phyloP scores from a whole-genome alignment of 2,113 vertebrate genomes.

The Ranitomeya imitator region DNA sequence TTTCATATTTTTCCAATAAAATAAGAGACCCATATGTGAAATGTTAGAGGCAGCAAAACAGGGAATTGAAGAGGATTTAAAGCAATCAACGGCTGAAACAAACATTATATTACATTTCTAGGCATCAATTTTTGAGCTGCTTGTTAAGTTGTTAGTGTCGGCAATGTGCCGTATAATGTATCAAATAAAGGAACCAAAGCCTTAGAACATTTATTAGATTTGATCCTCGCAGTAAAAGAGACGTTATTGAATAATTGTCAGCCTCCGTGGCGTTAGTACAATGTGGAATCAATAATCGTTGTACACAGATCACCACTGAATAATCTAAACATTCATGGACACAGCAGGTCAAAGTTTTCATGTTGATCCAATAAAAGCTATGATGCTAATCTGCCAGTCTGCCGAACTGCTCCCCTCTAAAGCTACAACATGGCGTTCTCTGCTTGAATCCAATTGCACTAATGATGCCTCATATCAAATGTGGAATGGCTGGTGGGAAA shows the following conservation, averaged over 20 bases:
- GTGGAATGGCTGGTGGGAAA: conserved; percentile 1
- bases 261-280: conserved; percentile 43
- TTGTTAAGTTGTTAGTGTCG: conserved; percentile 8
- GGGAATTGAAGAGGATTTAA: conserved; percentile 4
- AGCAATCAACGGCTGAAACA: not conserved
- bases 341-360: conserved; percentile 52
- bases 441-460: conserved; percentile 40
- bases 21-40: not conserved
- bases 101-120: conserved; percentile 15
- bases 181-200: conserved; percentile 41
- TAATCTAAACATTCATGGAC: conserved; percentile 46
- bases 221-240: conserved; percentile 38
- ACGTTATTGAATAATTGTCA: conserved; percentile 56
- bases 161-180: conserved; percentile 18
- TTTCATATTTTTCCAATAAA: conserved; percentile 2
- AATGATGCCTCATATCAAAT: conserved; percentile 33
- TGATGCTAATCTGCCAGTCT: conserved; percentile 43
- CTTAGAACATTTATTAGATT: conserved; percentile 46
- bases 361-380: conserved; percentile 55
- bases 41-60: not conserved
- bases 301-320: conserved; percentile 46
- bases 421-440: conserved; percentile 24
- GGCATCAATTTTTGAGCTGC: conserved; percentile 20
- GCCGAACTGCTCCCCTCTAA: conserved; percentile 26
- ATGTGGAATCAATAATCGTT: conserved; percentile 42